Evolutionary conservation across 2,797 vertebrate genomes (phyloP).

Genomic region (Semaprochilodus insignis): DNA sequence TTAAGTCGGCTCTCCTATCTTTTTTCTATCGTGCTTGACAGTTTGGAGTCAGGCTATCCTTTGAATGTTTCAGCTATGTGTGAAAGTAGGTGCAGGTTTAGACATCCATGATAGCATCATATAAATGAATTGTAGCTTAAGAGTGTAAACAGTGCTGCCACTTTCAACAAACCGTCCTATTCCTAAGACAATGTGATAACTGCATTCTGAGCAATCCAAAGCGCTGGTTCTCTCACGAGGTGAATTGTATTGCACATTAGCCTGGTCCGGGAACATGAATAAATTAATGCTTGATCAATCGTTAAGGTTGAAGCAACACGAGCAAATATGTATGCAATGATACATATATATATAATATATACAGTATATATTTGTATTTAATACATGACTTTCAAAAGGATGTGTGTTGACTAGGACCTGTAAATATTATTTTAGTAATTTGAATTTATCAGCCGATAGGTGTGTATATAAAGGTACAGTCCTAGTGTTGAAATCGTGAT

Average conservation of each 20-base stretch:
- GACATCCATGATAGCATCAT: conserved; percentile 59
- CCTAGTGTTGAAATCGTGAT: conserved; percentile 63
- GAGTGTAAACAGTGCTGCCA: conserved; percentile 64
- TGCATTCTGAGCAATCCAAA: conserved; percentile 64
- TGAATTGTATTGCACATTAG: conserved; percentile 59
- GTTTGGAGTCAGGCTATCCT: conserved; percentile 51
- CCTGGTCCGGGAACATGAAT: conserved; percentile 57
- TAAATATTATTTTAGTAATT: conserved; percentile 81
- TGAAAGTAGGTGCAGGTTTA: conserved; percentile 66
- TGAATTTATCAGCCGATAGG: conserved; percentile 63
- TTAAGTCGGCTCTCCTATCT: conserved; percentile 62
- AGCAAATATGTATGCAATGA: conserved; percentile 71
- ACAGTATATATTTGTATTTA: conserved; percentile 74
- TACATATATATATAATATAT: conserved; percentile 65
- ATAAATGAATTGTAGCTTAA: conserved; percentile 66
- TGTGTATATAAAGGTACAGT: conserved; percentile 67
- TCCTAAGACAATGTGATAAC: conserved; percentile 58
- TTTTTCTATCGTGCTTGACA: conserved; percentile 52
- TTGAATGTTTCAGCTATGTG: conserved; percentile 68
- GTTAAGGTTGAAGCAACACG: conserved; percentile 61
- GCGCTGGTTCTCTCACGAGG: conserved; percentile 50
- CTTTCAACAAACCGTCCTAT: conserved; percentile 63
- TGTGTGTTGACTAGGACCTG: conserved; percentile 71
- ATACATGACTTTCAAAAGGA: conserved; percentile 64
- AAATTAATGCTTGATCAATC: conserved; percentile 62